Conservation (phyloP, 2,113 vertebrate species). For the Zosterops borbonicus region DNA sequence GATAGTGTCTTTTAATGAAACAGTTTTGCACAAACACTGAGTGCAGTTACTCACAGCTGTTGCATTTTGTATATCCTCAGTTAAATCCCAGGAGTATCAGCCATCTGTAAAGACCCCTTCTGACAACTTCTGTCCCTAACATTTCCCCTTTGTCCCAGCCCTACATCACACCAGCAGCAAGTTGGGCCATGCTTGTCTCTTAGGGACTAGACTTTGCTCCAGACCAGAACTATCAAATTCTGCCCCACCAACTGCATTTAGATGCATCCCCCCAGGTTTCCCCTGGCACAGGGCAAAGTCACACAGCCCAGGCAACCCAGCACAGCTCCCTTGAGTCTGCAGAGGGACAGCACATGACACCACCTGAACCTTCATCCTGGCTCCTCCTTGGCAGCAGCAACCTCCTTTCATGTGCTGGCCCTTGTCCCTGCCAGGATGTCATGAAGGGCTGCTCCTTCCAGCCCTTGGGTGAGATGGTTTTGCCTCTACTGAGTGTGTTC, state of each 20-base stretch:
- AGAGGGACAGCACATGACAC: neutral
- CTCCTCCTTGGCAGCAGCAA: neutral
- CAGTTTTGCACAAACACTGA: neutral
- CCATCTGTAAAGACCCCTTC: neutral
- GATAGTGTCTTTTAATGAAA: neutral
- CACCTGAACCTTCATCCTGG: neutral
- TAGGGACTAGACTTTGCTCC: neutral
- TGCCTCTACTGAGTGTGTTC: rapidly evolving
- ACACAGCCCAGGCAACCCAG: rapidly evolving
- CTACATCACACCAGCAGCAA: neutral
- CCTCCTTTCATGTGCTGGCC: neutral
- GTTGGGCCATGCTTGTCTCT: rapidly evolving
- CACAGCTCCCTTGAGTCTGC: neutral
- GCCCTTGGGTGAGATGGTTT: rapidly evolving
- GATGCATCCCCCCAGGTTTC: neutral
- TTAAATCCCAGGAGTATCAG: neutral
- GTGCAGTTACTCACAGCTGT: neutral
- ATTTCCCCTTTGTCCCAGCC: neutral
- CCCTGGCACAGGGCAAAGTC: neutral
- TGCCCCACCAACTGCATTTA: neutral
- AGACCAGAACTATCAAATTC: neutral
- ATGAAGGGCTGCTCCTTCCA: neutral
- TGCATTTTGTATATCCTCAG: neutral
- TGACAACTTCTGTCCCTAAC: neutral
- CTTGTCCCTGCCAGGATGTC: neutral